These are phyloP conservation scores for Autographa pulchrina DNA, from an alignment of 2,888 invertebrate genomes.

Conservation along the genomic window DNA sequence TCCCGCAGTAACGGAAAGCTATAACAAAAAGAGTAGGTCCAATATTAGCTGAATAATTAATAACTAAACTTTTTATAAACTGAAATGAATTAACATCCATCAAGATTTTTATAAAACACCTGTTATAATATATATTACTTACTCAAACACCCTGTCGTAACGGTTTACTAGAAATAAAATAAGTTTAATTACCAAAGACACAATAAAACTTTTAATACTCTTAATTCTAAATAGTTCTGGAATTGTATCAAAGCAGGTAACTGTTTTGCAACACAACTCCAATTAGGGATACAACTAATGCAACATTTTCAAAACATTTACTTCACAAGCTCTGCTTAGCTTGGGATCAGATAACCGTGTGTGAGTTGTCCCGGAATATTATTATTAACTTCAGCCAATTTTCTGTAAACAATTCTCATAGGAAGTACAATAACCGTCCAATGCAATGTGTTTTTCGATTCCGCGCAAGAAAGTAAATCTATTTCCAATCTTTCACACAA, in stretches of 20 bases:
- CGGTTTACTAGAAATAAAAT: no score
- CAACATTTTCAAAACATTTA: neutral
- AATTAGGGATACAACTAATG: constrained; percentile 37
- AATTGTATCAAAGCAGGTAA: constrained; percentile 3
- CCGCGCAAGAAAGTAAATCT: constrained; percentile 18
- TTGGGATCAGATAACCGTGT: no score
- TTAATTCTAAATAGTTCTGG: neutral
- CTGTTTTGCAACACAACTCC: neutral
- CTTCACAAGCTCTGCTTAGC: no score
- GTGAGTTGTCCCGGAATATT: no score
- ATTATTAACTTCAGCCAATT: constrained; percentile 23
- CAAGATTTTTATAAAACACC: neutral
- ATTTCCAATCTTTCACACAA: constrained; percentile 25
- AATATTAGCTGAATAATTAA: no score
- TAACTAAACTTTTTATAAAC: no score
- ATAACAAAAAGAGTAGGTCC: no score
- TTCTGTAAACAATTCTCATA: constrained; percentile 17
- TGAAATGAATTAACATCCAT: no score
- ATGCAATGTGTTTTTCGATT: constrained; percentile 10
- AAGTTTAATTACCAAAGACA: neutral
- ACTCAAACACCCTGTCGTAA: no score
- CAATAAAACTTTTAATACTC: neutral
- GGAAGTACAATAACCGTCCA: constrained; percentile 13
- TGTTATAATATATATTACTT: neutral
- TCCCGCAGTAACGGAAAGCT: no score